Base-by-base conservation (phyloP, 1,140 invertebrate genomes). In the Potamilus streckersoni region DNA sequence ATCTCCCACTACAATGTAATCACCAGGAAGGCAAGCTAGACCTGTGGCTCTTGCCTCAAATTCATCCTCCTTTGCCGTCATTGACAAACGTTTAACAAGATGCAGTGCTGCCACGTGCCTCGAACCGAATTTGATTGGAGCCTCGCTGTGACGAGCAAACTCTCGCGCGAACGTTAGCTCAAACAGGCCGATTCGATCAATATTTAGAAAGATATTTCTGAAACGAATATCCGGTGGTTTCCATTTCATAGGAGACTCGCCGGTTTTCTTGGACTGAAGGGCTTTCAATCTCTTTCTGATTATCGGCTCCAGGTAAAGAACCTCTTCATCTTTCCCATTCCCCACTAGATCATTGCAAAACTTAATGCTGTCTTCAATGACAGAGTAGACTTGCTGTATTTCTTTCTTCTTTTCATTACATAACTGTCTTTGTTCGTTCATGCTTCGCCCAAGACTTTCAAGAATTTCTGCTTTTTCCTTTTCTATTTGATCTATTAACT, bases 131-230 rank as follows among this genome's bases (percentile, higher is more conserved):
- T 65, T 71, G 2, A 77, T 31, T 14, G 75, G 75, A 61, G 58
- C 59, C 58, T 77, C 75, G 11, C 66, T 70, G 61, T 60, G 66
- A 13, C 75, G 56, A 38, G 56, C 61, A 38, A 68, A 77, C 38
- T 71, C 75, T 63, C 71, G 56, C 0, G 75, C 62, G 8, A 72
- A n/a, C 2, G 63, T 77, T 27, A 77, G 19, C 16, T 77, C 75
- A 63, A 77, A 77, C 20, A 77, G 69, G 38, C 75, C 75, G 38
- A 77, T 77, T 15, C 75, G 69, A 55, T 77, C 75, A 13, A 77
- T 66, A 6, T 70, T 77, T 13, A 77, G 64, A 49, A 77, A 77
- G 56, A 77, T 71, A 23, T 77, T 77, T 56, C 75, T 72, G 49
- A 77, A 77, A 38, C 75, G 55, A 27, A 77, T 73, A 69, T 77